Evolutionary conservation across 2,113 vertebrate species (phyloP), one percentile per base, ranked within the genome.

Genomic region (Cyprinodon variegatus): DNA sequence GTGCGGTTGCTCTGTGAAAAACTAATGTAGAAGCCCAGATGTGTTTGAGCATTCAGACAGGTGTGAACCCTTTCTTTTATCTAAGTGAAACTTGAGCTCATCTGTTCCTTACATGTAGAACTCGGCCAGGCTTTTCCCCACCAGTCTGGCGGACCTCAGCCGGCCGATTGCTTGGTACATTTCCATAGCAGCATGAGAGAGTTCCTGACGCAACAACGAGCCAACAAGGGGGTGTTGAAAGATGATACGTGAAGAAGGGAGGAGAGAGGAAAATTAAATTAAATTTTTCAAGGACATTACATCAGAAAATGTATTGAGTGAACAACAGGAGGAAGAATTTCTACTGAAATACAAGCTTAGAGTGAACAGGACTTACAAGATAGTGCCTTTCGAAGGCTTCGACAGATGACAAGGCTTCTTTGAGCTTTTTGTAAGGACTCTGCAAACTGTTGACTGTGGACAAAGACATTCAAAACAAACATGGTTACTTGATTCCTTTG

Each of bases 381-480:
- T 99, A 99, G 89, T 99, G 98, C 82, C 96, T 97, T 90, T 99
- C 97, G 92, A 99, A 99, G 65, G 97, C 94, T 89, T 99, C 97
- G 70, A 98, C 96, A 2, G 98, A 99, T 0, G 98, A 99, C 77
- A 99, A 91, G 8, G 98, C 98, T 91, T 99, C 97, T 84, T 96
- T 98, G 61, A 99, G 96, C 89, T 98, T 99, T 91, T 99, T 99
- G 65, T 98, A 99, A 6, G 98, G 98, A 88, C 97, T 99, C 92
- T 99, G 97, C 80, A 96, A 94, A 83, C 96, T 95, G 91, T 93
- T 96, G 12, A 95, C 98, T 99, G 93, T 84, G 87, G 86, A 79
- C 15, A 20, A 73, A 9, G 46, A 87, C 65, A 79, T 36, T 64
- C 20, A 22, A 62, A 62, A 69, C 15, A 20, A 40, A 57, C 7